Base-by-base conservation (phyloP, 2,113 vertebrate genomes). In the Buteo buteo region DNA sequence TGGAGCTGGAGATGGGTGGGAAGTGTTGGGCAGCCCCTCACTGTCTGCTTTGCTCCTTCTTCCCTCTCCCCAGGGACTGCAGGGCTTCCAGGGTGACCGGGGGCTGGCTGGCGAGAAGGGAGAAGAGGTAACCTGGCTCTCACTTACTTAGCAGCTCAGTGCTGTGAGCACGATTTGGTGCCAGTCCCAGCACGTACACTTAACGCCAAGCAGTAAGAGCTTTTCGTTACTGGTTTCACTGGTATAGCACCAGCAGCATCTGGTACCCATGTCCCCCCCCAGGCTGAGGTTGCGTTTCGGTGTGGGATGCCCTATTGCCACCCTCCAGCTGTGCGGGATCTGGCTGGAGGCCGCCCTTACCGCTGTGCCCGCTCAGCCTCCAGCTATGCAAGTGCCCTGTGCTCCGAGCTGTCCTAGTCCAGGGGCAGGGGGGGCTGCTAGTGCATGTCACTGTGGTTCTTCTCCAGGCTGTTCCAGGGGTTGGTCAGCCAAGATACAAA, bases 21-120 rank as follows among this genome's bases (percentile, higher is more conserved):
- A 78, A 64, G 52, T 5, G 5, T 40, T 45, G 67, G 62, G 54
- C 36, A 83, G 31, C 61, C 12, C 57, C 71, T 82, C 78, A 82
- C n/a, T 9, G 2, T 71, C 42, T 3, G 3, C 40, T 72, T 70
- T 87, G 67, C 74, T 79, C 61, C 57, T 76, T 66, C 44, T 34
- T 78, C 34, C 54, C 24, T 72, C 91, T 86, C 61, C 4, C 1
- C 90, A 99, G 99, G 99, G 99, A 13, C 97, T 81, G 9, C 98
- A 98, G 95, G 99, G 99, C 42, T 99, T 98, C 97, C 98, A 98
- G 84, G 99, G 99, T 11, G 99, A 99, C 74, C 96, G 95, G 22
- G 99, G 99, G 17, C 90, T 97, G 58, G 76, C 97, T 88, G 99
- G 99, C 2, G 98, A 99, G 83, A 98, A 98, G 82, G 99, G 99